Evolutionary conservation across 2,113 vertebrate genomes (phyloP), one percentile per base, ranked within the genome.

Genomic region (Cettia cetti): DNA sequence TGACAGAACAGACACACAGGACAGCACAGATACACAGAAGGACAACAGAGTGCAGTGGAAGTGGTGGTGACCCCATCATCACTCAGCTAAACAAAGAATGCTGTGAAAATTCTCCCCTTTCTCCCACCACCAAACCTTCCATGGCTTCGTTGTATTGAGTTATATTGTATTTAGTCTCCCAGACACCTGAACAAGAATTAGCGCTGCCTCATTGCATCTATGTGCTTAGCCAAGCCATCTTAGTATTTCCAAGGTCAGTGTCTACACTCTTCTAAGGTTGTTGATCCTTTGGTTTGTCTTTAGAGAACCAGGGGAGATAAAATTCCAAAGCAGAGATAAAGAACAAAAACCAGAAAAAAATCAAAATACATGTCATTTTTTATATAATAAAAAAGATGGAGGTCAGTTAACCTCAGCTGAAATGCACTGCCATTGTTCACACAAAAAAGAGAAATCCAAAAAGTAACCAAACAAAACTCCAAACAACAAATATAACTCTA

Each of bases 161-260:
- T 90, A 63, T 74, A 71, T 52, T 86, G 27, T 64, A 52, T 66
- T 87, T 94, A 80, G 71, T 69, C 57, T 91, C 53, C 11, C 44
- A 74, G 76, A 92, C 86, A 94, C 92, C 89, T 95, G 86, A 86
- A 78, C 68, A 61, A 91, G 77, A 86, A 95, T 95, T 92, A 94
- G 74, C 68, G 89, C 82, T 90, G 92, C 87, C 74, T 94, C 69
- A 61, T 59, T 66, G 82, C 82, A 68, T 26, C 80, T 60, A 33
- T 1, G 7, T 91, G 92, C 91, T 96, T 92, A 94, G 82, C 79
- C 65, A 95, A 94, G 91, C 63, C 85, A 78, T 86, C 52, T 82
- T 26, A 72, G n/a, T 59, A n/a, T 82, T 84, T 84, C 87, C 95
- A 97, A 95, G 96, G 94, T 96, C 94, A 92, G n/a, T 23, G 22